Conservation (phyloP, 2,113 vertebrate species). For the Erythrolamprus reginae region DNA sequence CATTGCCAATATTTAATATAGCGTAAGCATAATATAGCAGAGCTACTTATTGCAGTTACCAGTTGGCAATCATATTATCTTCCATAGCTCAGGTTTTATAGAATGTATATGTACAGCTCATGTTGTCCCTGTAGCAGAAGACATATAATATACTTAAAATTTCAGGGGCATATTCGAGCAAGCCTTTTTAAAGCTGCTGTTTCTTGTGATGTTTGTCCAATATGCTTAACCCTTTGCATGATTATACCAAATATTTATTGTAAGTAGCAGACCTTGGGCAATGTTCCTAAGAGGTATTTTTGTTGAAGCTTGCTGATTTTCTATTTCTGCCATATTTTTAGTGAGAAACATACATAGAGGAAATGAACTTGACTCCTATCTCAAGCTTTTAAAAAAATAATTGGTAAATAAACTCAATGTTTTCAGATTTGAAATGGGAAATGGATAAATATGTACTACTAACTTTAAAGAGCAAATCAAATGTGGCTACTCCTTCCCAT, state of each 20-base stretch:
- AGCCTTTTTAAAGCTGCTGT: constrained; percentile 46
- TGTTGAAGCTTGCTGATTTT: not conserved
- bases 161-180: constrained; percentile 30
- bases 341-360: not conserved
- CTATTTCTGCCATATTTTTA: constrained; percentile 6
- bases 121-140: not conserved
- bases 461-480: not conserved
- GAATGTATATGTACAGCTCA: constrained; percentile 27
- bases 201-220: constrained; percentile 40
- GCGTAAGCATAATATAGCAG: not conserved
- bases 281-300: constrained; percentile 18
- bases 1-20: not conserved
- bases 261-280: constrained; percentile 32
- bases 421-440: not conserved
- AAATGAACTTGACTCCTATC: not conserved
- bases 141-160: constrained; percentile 34
- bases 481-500: not conserved
- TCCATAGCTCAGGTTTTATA: constrained; percentile 11
- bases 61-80: constrained; percentile 7
- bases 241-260: constrained; percentile 26
- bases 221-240: constrained; percentile 36
- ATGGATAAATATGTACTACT: not conserved
- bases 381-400: not conserved
- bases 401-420: not conserved
- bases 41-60: constrained; percentile 10